Evolutionary conservation across 2,888 invertebrate species (phyloP).

Genomic region (Plebejus anna): DNA sequence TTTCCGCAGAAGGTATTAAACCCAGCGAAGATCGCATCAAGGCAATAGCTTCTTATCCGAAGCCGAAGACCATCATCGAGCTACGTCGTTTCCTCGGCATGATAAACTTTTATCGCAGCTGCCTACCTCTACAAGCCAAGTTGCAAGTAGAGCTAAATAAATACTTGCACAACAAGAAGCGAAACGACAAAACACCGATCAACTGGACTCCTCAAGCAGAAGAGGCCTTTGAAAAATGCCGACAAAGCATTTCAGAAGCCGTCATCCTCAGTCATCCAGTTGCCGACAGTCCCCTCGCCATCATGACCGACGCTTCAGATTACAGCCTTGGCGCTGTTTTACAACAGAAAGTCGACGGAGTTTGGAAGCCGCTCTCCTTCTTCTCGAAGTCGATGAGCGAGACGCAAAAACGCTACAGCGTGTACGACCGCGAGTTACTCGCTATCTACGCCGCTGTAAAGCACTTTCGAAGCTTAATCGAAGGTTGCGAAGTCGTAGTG

Average conservation of each 20-base stretch:
- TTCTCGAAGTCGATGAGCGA: too few species aligned
- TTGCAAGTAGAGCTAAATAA: neutral
- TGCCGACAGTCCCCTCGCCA: neutral
- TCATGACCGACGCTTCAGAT: slow-evolving; percentile 4
- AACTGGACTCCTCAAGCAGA: neutral
- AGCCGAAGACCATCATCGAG: neutral
- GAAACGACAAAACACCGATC: neutral
- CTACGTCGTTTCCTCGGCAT: neutral
- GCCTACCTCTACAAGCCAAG: neutral
- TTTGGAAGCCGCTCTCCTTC: neutral
- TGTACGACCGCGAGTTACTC: too few species aligned
- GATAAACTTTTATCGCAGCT: neutral
- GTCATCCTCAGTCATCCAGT: neutral
- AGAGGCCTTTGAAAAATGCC: too few species aligned
- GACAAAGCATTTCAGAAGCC: neutral
- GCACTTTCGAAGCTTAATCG: too few species aligned
- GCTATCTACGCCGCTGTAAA: too few species aligned
- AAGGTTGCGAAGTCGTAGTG: too few species aligned
- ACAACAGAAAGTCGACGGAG: neutral
- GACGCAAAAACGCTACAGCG: too few species aligned
- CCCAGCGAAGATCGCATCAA: too few species aligned
- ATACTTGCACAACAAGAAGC: neutral
- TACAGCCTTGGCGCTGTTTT: neutral
- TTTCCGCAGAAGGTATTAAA: neutral
- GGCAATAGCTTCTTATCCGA: too few species aligned